These are phyloP conservation scores for Polydrusus cervinus DNA, from an alignment of 2,888 invertebrate species.

Conservation along the genomic window DNA sequence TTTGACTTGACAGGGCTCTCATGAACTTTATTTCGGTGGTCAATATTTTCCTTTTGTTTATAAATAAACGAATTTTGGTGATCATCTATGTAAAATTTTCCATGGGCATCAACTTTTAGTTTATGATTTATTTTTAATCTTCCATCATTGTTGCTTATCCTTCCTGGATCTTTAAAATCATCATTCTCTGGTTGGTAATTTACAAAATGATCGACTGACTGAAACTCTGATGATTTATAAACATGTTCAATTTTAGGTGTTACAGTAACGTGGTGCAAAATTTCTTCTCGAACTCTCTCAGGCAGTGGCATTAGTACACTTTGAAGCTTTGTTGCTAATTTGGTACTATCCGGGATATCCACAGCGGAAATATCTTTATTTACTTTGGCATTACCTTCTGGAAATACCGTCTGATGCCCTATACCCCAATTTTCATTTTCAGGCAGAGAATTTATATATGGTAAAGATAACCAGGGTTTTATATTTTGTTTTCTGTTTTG, in stretches of 20 bases:
- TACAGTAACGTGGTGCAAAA: slow-evolving; percentile 18
- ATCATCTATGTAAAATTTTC: slow-evolving; percentile 12
- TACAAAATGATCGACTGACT: neutral
- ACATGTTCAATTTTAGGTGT: slow-evolving; percentile 2
- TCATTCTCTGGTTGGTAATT: neutral
- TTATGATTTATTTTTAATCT: neutral
- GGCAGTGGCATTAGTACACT: slow-evolving; percentile 7
- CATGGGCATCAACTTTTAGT: slow-evolving; percentile 10
- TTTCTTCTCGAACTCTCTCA: neutral
- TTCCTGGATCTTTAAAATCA: neutral
- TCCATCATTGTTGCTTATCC: neutral
- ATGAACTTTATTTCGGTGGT: neutral
- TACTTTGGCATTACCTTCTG: neutral
- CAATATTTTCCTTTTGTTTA: neutral
- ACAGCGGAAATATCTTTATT: neutral
- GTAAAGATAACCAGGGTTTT: neutral
- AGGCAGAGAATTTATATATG: neutral
- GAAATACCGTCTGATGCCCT: neutral
- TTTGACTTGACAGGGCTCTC: neutral
- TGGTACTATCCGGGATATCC: neutral
- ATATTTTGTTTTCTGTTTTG: neutral
- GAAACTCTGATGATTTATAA: slow-evolving; percentile 21
- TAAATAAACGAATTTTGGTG: neutral
- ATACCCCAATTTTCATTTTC: too few relatives aligned
- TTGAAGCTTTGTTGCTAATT: neutral